phyloP scores from a whole-genome alignment of 2,888 invertebrate species.

The Parochlus steinenii region DNA sequence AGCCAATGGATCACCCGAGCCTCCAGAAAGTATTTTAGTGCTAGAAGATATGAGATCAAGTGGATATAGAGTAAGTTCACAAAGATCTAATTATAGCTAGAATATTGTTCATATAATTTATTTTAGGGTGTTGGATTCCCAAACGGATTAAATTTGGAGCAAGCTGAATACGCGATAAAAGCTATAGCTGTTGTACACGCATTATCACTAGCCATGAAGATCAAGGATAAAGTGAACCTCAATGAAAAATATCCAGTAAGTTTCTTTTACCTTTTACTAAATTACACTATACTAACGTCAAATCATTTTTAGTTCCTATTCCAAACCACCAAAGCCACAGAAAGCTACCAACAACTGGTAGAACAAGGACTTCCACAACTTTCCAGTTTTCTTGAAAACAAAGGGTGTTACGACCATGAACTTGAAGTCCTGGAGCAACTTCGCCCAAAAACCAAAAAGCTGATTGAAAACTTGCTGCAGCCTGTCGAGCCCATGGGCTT shows the following conservation, averaged over 20 bases:
- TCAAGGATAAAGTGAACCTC: constrained; percentile 28
- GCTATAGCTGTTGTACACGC: constrained; percentile 60
- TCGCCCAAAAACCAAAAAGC: constrained; percentile 49
- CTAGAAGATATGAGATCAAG: constrained; percentile 53
- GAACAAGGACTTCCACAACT: constrained; percentile 61
- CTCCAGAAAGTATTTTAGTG: constrained; percentile 51
- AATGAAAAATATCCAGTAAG: constrained; percentile 20
- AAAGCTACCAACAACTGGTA: constrained; percentile 62
- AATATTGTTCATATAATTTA: neutral
- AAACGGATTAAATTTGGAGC: constrained; percentile 24
- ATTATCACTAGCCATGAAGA: constrained; percentile 45
- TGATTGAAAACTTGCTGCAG: constrained; percentile 50
- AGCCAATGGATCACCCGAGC: constrained; percentile 26
- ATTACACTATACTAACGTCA: neutral
- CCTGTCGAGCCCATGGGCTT: constrained; percentile 58
- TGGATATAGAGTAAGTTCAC: constrained; percentile 34
- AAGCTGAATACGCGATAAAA: constrained; percentile 50
- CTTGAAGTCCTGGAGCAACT: constrained; percentile 40
- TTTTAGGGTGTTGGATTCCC: constrained; percentile 16
- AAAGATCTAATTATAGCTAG: constrained; percentile 1
- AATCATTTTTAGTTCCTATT: constrained; percentile 40
- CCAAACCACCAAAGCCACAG: constrained; percentile 60
- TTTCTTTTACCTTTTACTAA: neutral
- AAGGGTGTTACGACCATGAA: constrained; percentile 43
- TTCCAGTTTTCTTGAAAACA: constrained; percentile 49